phyloP scores from a whole-genome alignment of 2,888 invertebrate genomes.

The Noctua pronuba region DNA sequence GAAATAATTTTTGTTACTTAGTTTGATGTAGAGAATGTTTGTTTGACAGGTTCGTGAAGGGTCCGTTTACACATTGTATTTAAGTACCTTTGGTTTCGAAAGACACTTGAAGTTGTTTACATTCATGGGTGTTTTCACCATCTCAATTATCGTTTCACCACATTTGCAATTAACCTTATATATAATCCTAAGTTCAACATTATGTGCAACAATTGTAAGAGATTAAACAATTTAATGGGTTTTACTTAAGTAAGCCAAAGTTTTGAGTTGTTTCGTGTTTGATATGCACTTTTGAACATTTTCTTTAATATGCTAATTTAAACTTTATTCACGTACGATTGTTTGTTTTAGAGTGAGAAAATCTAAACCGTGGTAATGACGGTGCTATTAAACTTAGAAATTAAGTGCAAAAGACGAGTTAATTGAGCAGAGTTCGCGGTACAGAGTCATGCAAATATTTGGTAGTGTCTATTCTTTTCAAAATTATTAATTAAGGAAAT shows the following conservation, averaged over 20 bases:
- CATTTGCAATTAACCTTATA: neutral
- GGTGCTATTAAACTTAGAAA: neutral
- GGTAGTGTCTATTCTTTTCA: too few species aligned
- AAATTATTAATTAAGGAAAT: too few species aligned
- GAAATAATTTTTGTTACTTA: too few species aligned
- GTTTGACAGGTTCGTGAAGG: too few species aligned
- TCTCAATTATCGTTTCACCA: neutral
- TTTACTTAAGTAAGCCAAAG: neutral
- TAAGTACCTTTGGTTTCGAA: too few species aligned
- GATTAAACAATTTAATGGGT: slow-evolving; percentile 30
- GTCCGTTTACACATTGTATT: too few species aligned
- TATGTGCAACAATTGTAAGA: slow-evolving; percentile 13
- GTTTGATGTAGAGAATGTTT: too few species aligned
- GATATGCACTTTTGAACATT: neutral
- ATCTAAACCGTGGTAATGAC: neutral
- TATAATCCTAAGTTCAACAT: neutral
- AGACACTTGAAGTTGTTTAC: neutral
- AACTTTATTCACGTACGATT: slow-evolving; percentile 24
- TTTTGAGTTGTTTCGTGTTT: slow-evolving; percentile 18
- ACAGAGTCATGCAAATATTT: neutral
- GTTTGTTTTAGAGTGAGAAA: neutral
- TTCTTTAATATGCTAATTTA: neutral
- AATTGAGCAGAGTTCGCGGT: neutral
- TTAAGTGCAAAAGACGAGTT: neutral
- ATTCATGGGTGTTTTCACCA: neutral